Evolutionary conservation across 2,888 invertebrate species (phyloP).

Genomic region (Sturmia bella): DNA sequence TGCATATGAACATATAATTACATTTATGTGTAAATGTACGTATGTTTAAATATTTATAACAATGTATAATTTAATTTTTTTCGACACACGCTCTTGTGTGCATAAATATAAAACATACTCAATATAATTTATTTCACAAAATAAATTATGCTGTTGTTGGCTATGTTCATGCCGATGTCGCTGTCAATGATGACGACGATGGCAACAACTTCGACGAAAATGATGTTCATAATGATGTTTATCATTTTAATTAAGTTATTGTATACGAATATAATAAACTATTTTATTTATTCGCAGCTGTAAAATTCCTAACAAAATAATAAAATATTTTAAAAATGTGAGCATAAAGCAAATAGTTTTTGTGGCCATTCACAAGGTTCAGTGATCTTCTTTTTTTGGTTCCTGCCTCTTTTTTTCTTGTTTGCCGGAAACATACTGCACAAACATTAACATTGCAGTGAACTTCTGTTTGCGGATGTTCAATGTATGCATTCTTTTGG

Average conservation of each 20-base stretch:
- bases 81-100: background rate
- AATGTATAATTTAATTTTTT: conserved; percentile 25
- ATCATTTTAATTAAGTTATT: conserved; percentile 70
- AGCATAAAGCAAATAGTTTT: conserved; percentile 55
- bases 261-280: conserved; percentile 66
- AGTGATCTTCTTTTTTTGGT: conserved; percentile 58
- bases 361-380: conserved; percentile 68
- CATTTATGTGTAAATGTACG: background rate
- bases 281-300: conserved; percentile 67
- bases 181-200: conserved; percentile 28
- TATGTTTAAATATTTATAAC: conserved; percentile 38
- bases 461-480: background rate
- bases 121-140: conserved; percentile 50
- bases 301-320: conserved; percentile 59
- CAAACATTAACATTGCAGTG: conserved; percentile 29
- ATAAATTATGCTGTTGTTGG: conserved; percentile 50
- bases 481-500: conserved; percentile 10
- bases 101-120: conserved; percentile 24
- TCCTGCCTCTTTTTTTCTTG: conserved; percentile 52
- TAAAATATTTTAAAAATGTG: conserved; percentile 43
- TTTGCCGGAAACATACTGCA: conserved; percentile 45
- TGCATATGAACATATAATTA: background rate
- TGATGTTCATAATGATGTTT: conserved; percentile 56
- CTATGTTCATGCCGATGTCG: conserved; percentile 41
- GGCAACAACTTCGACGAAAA: conserved; percentile 19